Percentiles rank a stretch among this genome's conserved stretches.
Evolutionary conservation across 2,797 vertebrate genomes (phyloP).

Genomic region (Sebastiscus albofasciatus): DNA sequence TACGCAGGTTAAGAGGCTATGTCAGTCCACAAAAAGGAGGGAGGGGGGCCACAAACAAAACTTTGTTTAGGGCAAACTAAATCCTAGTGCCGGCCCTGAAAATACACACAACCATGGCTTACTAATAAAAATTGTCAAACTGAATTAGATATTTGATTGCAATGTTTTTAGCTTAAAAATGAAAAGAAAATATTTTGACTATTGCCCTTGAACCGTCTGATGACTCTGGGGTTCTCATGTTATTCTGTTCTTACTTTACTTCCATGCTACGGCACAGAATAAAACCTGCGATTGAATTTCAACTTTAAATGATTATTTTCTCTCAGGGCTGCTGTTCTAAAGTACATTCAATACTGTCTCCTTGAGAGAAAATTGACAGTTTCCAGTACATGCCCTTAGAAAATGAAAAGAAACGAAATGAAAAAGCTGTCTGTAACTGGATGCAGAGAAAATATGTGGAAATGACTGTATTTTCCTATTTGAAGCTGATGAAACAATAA

Average conservation of each 20-base stretch:
- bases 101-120: background rate
- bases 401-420: background rate
- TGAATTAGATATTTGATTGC: background rate
- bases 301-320: conserved; percentile 22
- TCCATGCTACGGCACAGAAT: background rate
- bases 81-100: background rate
- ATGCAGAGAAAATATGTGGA: conserved; percentile 3
- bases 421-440: conserved; percentile 10
- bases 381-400: conserved; percentile 14
- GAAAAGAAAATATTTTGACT: background rate
- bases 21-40: background rate
- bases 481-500: conserved; percentile 6
- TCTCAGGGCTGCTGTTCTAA: conserved; percentile 13
- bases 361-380: conserved; percentile 32
- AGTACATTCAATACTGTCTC: conserved; percentile 25
- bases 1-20: background rate
- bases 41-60: background rate
- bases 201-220: background rate
- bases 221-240: background rate
- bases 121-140: background rate
- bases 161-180: background rate
- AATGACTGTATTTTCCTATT: background rate
- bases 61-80: background rate
- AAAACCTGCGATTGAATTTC: conserved; percentile 22
- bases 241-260: background rate